Evolutionary conservation across 2,888 invertebrate genomes (phyloP).

Genomic region (Hoplodrina blanda): DNA sequence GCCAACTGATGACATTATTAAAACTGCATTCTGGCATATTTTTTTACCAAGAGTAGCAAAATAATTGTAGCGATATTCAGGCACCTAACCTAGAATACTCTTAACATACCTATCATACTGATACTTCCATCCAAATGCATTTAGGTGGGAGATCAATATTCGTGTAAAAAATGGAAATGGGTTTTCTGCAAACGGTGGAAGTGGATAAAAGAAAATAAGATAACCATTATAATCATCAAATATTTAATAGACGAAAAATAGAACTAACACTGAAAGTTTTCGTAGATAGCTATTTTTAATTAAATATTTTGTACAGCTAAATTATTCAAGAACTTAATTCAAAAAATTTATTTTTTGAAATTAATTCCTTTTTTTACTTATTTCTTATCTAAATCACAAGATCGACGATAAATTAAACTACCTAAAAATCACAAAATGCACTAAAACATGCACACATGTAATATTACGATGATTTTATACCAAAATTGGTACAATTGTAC

Average conservation of each 20-base stretch:
- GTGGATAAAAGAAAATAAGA: conserved; percentile 33
- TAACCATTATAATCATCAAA: conserved; percentile 51
- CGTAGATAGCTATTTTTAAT: conserved; percentile 65
- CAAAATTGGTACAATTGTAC: conserved; percentile 86
- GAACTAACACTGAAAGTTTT: conserved; percentile 68
- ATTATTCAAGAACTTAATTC: conserved; percentile 63
- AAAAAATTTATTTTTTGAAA: conserved; percentile 69
- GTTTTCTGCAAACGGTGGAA: neutral
- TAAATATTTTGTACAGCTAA: conserved; percentile 68
- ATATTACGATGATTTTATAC: conserved; percentile 87
- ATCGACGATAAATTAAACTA: conserved; percentile 90
- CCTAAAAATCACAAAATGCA: conserved; percentile 91
- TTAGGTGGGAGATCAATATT: conserved; percentile 14
- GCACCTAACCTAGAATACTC: conserved; percentile 8
- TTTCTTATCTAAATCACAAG: conserved; percentile 89
- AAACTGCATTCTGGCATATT: neutral
- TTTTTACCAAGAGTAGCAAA: conserved; percentile 16
- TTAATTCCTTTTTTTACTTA: conserved; percentile 82
- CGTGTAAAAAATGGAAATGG: neutral
- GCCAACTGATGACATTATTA: neutral
- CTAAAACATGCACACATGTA: conserved; percentile 91
- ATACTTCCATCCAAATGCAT: too few relatives aligned
- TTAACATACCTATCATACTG: neutral
- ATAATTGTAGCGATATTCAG: neutral
- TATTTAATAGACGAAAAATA: conserved; percentile 67